Base-by-base conservation (phyloP, 2,888 invertebrate genomes). In the Oligia fasciuncula region DNA sequence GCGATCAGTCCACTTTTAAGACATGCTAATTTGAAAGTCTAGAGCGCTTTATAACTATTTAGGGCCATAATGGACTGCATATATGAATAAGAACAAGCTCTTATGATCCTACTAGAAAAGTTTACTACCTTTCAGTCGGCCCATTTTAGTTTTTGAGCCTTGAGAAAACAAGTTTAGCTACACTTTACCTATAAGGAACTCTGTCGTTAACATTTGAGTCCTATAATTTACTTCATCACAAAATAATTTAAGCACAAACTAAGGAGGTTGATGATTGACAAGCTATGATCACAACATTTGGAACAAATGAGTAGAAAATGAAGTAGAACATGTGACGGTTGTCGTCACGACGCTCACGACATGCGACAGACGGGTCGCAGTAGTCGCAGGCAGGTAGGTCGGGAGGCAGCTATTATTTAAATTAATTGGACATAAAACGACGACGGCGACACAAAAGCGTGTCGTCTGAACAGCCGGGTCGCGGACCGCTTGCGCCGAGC, bases 381-480 rank as follows among this genome's bases (percentile, higher is more conserved):
- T 91, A 91, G 91, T 91, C 92, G 91, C 95, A 95, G 94, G 94
- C 95, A 95, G 95, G 95, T 95, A 95, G 94, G 94, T 93, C 92
- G 94, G 92, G 92, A 93, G 93, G 94, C 93, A 91, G 95, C 95
- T 94, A 95, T 96, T 95, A 96, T 96, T 96, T 95, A 96, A 96
- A 96, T 96, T 95, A 96, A 96, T 96, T 96, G 95, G 95, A 95
- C 94, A 94, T 95, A 94, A 95, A 96, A 95, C 94, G 94, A 94
- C 93, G 92, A 94, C 90, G 91, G 90, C 91, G 92, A 93, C 92
- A 93, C 91, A 92, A 92, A 91, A 94, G 92, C 94, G 93, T 94
- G 94, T 94, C 94, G 94, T 91, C 90, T 89, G 90, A 91, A 91
- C 91, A 93, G 92, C 90, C 92, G 91, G 89, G 91, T 88, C 89